These are phyloP conservation scores for Elephas maximus DNA, from an alignment of 2,113 vertebrate genomes.

Conservation along the genomic window DNA sequence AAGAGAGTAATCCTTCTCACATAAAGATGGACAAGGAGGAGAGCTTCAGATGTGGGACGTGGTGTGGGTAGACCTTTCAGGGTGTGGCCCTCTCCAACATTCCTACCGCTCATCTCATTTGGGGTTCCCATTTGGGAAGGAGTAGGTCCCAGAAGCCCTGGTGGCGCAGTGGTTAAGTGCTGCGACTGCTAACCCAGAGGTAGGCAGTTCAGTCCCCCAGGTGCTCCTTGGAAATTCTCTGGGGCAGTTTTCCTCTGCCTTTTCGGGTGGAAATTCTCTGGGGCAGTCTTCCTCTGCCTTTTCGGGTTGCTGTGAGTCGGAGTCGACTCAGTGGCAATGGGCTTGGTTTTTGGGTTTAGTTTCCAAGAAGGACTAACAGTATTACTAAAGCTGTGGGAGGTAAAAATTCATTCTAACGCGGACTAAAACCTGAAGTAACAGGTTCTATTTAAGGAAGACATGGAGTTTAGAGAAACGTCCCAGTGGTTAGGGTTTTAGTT, in stretches of 20 bases:
- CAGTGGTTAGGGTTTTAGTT: not conserved
- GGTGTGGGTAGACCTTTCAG: not conserved
- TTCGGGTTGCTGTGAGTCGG: no score
- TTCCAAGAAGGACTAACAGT: not conserved
- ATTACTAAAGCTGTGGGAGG: not conserved
- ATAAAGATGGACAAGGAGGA: not conserved
- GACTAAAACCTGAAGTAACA: not conserved
- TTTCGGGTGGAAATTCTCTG: no score
- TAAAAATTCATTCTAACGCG: not conserved
- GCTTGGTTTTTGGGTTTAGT: no score
- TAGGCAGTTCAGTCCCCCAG: no score
- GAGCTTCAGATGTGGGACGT: not conserved
- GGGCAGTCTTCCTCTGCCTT: no score
- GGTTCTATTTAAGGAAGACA: not conserved
- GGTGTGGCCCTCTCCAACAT: not conserved
- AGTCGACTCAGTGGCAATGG: no score
- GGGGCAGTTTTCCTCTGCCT: no score
- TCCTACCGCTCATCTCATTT: accelerated
- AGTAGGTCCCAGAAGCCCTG: not conserved
- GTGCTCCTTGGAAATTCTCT: no score
- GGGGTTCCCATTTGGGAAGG: not conserved
- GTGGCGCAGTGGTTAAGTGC: no score
- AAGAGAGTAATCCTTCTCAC: not conserved
- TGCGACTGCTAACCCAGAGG: no score
- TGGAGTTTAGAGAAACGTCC: not conserved